Percentiles rank a stretch among this genome's conserved stretches.
Conservation (phyloP, 2,797 vertebrate species). For the Parauchenoglanis ngamensis region DNA sequence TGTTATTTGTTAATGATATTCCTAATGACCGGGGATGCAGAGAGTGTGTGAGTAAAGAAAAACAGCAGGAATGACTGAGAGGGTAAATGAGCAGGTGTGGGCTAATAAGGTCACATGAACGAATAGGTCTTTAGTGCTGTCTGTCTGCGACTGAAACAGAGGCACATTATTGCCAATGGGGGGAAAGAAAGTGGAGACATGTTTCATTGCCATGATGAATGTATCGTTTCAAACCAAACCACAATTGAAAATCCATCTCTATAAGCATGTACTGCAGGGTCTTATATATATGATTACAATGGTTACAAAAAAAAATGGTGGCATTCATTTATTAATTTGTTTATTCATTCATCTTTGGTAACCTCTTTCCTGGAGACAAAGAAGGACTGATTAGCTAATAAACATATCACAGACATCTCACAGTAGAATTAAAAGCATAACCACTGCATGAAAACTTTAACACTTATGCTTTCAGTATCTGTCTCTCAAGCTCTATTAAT, state of each 20-base stretch:
- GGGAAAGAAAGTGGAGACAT: constrained; percentile 23
- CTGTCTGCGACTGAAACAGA: constrained; percentile 44
- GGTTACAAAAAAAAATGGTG: neutral
- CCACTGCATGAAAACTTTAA: neutral
- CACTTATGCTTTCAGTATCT: neutral
- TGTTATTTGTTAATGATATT: constrained; percentile 23
- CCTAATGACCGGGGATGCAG: neutral
- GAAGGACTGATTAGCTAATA: neutral
- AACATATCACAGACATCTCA: neutral
- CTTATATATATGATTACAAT: neutral
- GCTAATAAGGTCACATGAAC: constrained; percentile 37
- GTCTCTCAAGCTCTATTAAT: neutral
- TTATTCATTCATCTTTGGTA: neutral
- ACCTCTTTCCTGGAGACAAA: neutral
- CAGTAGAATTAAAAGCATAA: neutral
- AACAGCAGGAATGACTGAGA: constrained; percentile 29
- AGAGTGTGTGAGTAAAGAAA: constrained; percentile 8
- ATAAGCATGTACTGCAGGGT: neutral
- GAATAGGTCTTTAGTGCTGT: constrained; percentile 43
- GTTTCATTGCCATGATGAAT: neutral
- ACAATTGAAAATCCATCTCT: neutral
- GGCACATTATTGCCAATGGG: constrained; percentile 34
- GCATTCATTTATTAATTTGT: neutral
- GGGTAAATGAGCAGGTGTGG: constrained; percentile 12
- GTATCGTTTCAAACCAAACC: neutral